Percentiles rank a stretch among this genome's conserved stretches.
These are phyloP conservation scores for Pristionchus arcanus DNA, from an alignment of 2,888 invertebrate species.

Conservation along the genomic window DNA sequence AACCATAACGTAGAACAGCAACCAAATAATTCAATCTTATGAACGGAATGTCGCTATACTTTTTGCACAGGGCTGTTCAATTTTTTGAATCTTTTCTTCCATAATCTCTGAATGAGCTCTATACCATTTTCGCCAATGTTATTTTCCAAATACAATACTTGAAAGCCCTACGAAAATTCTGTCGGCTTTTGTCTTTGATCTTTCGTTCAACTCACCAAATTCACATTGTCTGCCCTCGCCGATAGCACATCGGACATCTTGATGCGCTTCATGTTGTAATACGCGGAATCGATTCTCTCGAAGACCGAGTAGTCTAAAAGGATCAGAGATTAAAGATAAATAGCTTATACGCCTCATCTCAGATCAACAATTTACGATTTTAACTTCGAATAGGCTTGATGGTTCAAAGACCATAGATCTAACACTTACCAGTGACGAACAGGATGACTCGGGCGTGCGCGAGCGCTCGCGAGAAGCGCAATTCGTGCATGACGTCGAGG, in stretches of 20 bases:
- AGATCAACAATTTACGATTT: neutral
- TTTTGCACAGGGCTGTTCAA: too few relatives aligned
- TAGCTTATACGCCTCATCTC: neutral
- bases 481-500: slow-evolving; percentile 63
- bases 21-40: neutral
- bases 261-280: slow-evolving; percentile 65
- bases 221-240: slow-evolving; percentile 55
- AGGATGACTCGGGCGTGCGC: slow-evolving; percentile 67
- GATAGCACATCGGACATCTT: slow-evolving; percentile 62
- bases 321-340: neutral
- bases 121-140: neutral
- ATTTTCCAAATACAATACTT: too few relatives aligned
- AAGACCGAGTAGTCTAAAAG: slow-evolving; percentile 61
- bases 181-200: too few relatives aligned
- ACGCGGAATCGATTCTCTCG: slow-evolving; percentile 65
- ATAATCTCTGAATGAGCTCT: too few relatives aligned
- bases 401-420: neutral
- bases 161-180: too few relatives aligned
- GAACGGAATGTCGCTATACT: too few relatives aligned
- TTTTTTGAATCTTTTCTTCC: too few relatives aligned
- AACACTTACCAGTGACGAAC: slow-evolving; percentile 63
- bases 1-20: neutral
- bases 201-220: neutral
- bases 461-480: slow-evolving; percentile 63
- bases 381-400: too few relatives aligned